phyloP scores from a whole-genome alignment of 2,888 invertebrate genomes.

The Timema cristinae region DNA sequence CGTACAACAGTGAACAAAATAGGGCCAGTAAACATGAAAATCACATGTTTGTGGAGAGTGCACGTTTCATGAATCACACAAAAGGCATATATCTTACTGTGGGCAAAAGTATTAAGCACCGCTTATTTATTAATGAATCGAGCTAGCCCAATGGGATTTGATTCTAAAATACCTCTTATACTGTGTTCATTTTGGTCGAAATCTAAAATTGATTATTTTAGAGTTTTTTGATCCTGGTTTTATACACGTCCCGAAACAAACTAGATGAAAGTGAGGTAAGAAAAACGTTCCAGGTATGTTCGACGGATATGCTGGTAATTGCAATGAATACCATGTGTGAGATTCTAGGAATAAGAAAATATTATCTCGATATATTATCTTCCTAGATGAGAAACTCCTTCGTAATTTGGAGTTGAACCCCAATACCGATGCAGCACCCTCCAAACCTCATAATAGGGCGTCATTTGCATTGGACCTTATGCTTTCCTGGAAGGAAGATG shows the following conservation, averaged over 20 bases:
- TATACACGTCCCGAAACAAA: background rate
- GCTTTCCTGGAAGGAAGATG: too few species aligned
- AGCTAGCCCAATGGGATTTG: too few species aligned
- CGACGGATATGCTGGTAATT: background rate
- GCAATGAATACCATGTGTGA: background rate
- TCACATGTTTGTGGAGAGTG: too few species aligned
- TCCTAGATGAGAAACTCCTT: background rate
- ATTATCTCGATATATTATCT: background rate
- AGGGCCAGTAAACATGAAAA: too few species aligned
- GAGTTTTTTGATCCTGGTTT: background rate
- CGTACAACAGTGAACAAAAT: too few species aligned
- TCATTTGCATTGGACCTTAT: too few species aligned
- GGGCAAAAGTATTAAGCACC: conserved; percentile 3
- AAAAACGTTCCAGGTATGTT: background rate
- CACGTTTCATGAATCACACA: background rate
- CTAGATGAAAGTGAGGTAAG: background rate
- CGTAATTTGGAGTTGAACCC: background rate
- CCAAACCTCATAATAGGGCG: too few species aligned
- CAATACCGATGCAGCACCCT: too few species aligned
- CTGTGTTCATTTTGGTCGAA: background rate
- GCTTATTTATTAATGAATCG: background rate
- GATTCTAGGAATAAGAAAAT: background rate
- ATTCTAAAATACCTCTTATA: background rate
- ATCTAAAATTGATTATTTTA: background rate
- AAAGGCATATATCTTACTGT: background rate